Evolutionary conservation across 1,140 invertebrate genomes (phyloP), one percentile per base, ranked within the genome.

Genomic region (Chironomus striatipennis): DNA sequence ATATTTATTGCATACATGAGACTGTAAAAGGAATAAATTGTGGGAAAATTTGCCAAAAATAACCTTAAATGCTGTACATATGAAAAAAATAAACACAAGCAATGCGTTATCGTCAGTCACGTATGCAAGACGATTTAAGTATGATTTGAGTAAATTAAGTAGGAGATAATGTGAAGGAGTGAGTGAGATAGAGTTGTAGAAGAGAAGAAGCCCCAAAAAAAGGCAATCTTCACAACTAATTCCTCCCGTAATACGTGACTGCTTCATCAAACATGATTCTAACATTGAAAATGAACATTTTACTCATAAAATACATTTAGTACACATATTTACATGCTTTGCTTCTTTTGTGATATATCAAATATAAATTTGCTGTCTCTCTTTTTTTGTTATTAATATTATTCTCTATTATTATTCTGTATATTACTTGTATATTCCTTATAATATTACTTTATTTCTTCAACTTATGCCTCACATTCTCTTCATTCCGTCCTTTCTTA

Each of bases 251-350:
- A 70, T 70, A 70, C 65, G 65, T 70, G 65, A 70, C 65, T 70
- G 65, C 17, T 70, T 70, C 65, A 70, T 70, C 65, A 70, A 70
- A 70, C 65, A 70, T 70, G 17, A 70, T 20, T 70, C 10, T 6
- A 70, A 70, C 65, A 70, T 57, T 57, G 47, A 57, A n/a, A 57
- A 47, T 47, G 43, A 47, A 17, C 64, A 67, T 67, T 67, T 67
- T 9, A 18, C 65, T 17, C 65, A 70, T 70, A 70, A 70, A 57
- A 70, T 70, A 70, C 65, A 70, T 70, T 70, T 70, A 70, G 18
- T 70, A 70, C 20, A 21, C 20, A 70, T 70, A 70, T 70, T 70
- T 70, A 70, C 65, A 70, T 70, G 65, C 65, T 70, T 70, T 70
- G 12, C 10, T 57, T 57, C 47, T 57, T 57, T 57, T 57, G 47